Evolutionary conservation across 2,888 invertebrate genomes (phyloP).

Genomic region (Rhamphomyia laevipes): DNA sequence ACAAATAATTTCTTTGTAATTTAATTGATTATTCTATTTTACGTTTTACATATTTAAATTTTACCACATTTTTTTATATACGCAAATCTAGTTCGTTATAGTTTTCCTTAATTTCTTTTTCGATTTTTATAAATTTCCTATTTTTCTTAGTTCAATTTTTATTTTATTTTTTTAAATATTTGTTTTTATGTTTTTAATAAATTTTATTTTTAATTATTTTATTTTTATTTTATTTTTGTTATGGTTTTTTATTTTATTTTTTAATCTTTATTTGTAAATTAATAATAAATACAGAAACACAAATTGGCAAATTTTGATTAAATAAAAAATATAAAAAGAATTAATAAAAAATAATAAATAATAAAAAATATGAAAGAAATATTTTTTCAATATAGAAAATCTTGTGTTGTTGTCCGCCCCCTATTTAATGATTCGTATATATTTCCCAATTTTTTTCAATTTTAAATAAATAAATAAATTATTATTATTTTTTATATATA

Average conservation of each 20-base stretch:
- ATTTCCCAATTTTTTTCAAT: too few species aligned
- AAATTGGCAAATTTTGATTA: neutral
- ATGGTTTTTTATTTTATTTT: neutral
- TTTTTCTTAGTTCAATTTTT: neutral
- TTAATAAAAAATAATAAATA: slow-evolving; percentile 8
- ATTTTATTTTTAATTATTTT: neutral
- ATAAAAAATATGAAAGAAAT: slow-evolving; percentile 11
- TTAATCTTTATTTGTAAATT: slow-evolving; percentile 8
- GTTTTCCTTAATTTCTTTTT: too few species aligned
- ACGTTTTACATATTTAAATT: too few species aligned
- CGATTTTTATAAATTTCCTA: too few species aligned
- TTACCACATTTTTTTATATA: too few species aligned
- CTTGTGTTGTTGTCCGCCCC: slow-evolving; percentile 24
- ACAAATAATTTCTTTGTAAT: too few species aligned
- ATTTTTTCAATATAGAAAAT: slow-evolving; percentile 18
- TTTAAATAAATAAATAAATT: too few species aligned
- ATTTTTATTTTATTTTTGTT: neutral
- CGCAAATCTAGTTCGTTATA: too few species aligned
- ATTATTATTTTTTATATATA: too few species aligned
- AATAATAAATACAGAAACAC: slow-evolving; percentile 4
- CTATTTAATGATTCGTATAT: slow-evolving; percentile 21
- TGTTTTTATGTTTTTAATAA: slow-evolving; percentile 3
- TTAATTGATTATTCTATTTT: too few species aligned
- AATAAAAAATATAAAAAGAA: slow-evolving; percentile 5
- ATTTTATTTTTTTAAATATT: neutral